Evolutionary conservation across 2,888 invertebrate genomes (phyloP), one percentile per base, ranked within the genome.

Genomic region (Terebella lapidaria): DNA sequence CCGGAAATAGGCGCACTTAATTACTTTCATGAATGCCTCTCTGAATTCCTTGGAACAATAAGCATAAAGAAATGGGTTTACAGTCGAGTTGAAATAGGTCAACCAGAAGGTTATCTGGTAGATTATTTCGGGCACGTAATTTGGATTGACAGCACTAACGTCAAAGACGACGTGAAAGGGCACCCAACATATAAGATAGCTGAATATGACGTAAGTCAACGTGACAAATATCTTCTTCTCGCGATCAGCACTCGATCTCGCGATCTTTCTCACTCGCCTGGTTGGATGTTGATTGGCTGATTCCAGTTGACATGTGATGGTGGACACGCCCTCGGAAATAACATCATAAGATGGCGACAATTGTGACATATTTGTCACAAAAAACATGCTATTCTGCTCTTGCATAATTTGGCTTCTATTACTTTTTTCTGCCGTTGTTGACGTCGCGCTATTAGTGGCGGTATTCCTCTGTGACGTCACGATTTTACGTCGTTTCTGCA

Each of bases 91-190:
- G 56, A 67, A 60, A 29, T 68, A 67, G 15, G 67, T 67, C 52
- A 67, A 26, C 68, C 67, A 67, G 56, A 68, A 68, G 26, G 64
- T 63, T 54, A 57, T 52, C 3, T 57, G 62, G 59, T 60, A 68
- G 20, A 65, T 47, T 10, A 52, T 10, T 15, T 56, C 62, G 15
- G 68, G 67, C 4, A 66, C 65, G 27, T 60, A 52, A n/a, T 54
- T 45, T 3, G 65, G 61, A n/a, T 54, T 29, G 20, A 68, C 54
- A n/a, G 65, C 54, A 47, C 65, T 65, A 45, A 65, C 20, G 55
- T 68, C 68, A 58, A 68, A 68, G 26, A 68, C 61, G 47, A 68
- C 54, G 53, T 68, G 67, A 51, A 68, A 68, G 3, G 68, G 68
- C 4, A 68, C 60, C 67, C 68, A 68, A 56, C 65, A 64, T 10